Conservation (phyloP, 2,113 vertebrate genomes). For the Suncus etruscus region DNA sequence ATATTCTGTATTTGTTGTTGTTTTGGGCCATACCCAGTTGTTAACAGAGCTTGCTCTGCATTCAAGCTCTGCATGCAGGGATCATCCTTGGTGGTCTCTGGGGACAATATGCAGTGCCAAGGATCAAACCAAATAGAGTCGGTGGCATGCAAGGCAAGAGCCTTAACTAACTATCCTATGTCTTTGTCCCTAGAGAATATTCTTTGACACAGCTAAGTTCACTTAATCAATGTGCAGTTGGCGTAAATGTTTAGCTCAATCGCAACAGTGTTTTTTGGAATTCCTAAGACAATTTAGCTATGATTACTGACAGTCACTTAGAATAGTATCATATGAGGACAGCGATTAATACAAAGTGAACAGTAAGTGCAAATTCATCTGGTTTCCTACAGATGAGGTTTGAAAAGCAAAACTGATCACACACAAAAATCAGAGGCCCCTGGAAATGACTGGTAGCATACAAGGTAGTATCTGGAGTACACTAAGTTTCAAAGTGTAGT, state of each 20-base stretch:
- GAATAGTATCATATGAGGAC: constrained; percentile 34
- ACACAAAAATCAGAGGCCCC: neutral
- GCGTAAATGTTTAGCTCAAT: constrained; percentile 54
- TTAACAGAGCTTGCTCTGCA: neutral
- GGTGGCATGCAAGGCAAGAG: neutral
- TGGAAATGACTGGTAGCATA: neutral
- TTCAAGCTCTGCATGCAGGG: too few species aligned
- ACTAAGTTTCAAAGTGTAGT: constrained; percentile 42
- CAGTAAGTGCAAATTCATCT: neutral
- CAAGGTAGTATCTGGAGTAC: neutral
- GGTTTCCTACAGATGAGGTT: constrained; percentile 32
- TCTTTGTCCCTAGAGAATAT: constrained; percentile 13
- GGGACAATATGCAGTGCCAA: neutral
- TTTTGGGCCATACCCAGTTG: too few species aligned
- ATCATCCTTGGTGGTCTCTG: neutral
- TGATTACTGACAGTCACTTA: constrained; percentile 44
- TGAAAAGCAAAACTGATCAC: constrained; percentile 27
- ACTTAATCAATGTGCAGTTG: constrained; percentile 14
- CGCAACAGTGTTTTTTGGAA: constrained; percentile 42
- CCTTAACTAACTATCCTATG: neutral
- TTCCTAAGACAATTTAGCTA: constrained; percentile 48
- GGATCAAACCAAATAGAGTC: too few species aligned
- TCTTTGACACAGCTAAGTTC: constrained; percentile 47
- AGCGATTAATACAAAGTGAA: constrained; percentile 43
- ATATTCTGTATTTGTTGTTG: neutral